Evolutionary conservation across 1,140 invertebrate genomes (phyloP).

Genomic region (Ceratitis capitata): DNA sequence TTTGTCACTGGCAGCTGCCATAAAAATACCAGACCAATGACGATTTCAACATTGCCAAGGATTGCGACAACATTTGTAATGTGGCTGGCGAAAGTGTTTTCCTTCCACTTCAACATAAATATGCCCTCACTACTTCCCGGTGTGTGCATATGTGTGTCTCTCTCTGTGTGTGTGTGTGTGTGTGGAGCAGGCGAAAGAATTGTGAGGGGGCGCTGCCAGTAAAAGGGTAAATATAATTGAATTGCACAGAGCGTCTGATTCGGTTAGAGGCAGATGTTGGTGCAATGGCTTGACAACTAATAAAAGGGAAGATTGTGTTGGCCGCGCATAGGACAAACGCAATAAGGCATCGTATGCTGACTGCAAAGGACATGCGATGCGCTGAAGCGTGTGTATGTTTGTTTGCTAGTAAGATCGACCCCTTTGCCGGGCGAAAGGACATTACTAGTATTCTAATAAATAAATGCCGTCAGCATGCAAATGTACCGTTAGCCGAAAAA

Average conservation of each 20-base stretch:
- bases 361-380: background rate
- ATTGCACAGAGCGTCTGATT: background rate
- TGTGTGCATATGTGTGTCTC: too few relatives aligned
- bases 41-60: constrained; percentile 2
- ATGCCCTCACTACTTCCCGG: too few relatives aligned
- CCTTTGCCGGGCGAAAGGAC: background rate
- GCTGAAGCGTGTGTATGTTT: background rate
- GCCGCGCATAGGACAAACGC: background rate
- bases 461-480: background rate
- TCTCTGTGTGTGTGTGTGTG: background rate
- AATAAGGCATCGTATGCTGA: background rate
- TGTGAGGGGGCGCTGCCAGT: background rate
- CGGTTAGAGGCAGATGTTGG: background rate
- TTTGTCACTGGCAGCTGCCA: constrained; percentile 31
- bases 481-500: constrained; percentile 16
- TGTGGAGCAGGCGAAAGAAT: background rate
- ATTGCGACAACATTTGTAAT: constrained; percentile 32
- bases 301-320: background rate
- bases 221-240: constrained; percentile 36
- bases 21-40: constrained; percentile 36
- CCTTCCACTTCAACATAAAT: background rate
- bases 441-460: background rate
- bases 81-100: constrained; percentile 28
- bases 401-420: background rate
- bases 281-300: background rate